phyloP scores from a whole-genome alignment of 2,888 invertebrate genomes.

The Euphydryas editha region DNA sequence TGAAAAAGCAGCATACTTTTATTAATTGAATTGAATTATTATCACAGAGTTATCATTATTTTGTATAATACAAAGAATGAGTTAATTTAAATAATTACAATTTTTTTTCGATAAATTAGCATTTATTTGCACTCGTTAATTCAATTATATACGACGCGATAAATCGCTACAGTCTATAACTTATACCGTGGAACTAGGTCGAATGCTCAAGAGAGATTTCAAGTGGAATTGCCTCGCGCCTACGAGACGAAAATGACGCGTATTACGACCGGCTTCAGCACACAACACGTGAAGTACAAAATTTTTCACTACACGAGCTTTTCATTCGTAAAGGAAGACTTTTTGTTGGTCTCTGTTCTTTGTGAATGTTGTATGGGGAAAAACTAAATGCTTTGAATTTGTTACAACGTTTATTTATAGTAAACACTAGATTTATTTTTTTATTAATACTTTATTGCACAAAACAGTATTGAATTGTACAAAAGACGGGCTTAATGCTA shows the following conservation, averaged over 20 bases:
- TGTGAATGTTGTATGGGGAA: not conserved
- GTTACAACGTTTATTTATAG: not conserved
- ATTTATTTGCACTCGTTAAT: too few species aligned
- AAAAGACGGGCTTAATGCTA: too few species aligned
- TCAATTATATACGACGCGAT: too few species aligned
- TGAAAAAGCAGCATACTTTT: too few species aligned
- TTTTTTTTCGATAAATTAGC: too few species aligned
- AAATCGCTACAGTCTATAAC: slow-evolving; percentile 39
- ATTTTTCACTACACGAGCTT: slow-evolving; percentile 11
- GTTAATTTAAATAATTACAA: too few species aligned
- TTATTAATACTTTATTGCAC: too few species aligned
- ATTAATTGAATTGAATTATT: too few species aligned
- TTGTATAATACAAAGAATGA: too few species aligned
- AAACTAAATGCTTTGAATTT: not conserved
- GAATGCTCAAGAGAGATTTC: slow-evolving; percentile 59
- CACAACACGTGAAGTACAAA: slow-evolving; percentile 34
- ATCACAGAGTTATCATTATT: too few species aligned
- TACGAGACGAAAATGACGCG: slow-evolving; percentile 47
- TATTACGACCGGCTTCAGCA: slow-evolving; percentile 43
- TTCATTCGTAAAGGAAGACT: slow-evolving; percentile 1
- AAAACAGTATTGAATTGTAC: too few species aligned
- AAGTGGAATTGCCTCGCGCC: slow-evolving; percentile 57
- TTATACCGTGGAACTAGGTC: slow-evolving; percentile 47
- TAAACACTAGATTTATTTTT: too few species aligned
- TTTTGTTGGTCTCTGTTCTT: not conserved